These are phyloP conservation scores for Cyphomyrmex costatus DNA, from an alignment of 1,140 invertebrate species.

Conservation along the genomic window DNA sequence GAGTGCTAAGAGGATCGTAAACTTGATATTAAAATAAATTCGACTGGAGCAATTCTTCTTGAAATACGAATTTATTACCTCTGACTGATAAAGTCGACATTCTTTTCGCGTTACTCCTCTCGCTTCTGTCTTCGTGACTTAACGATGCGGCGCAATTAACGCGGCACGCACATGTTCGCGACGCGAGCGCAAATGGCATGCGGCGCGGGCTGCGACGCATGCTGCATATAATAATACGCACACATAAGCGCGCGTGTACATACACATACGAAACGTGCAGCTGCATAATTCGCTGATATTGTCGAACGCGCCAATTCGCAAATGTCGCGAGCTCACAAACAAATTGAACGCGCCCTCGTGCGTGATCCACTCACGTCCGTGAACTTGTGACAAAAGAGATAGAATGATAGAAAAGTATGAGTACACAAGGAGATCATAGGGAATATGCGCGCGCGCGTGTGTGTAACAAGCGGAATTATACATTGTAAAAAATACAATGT, in stretches of 20 bases:
- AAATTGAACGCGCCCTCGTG: constrained; percentile 40
- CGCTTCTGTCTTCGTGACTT: constrained; percentile 30
- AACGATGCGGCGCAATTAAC: constrained; percentile 54
- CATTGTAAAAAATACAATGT: too few relatives aligned
- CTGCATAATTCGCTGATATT: constrained; percentile 72
- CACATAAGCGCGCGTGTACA: not conserved
- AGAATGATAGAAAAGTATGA: constrained; percentile 11
- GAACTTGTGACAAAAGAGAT: constrained; percentile 47
- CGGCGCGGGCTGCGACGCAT: constrained; percentile 51
- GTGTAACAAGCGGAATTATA: not conserved
- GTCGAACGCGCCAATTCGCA: constrained; percentile 51
- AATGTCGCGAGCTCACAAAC: constrained; percentile 39
- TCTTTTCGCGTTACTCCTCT: constrained; percentile 13
- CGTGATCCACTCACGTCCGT: constrained; percentile 40
- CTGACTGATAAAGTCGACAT: constrained; percentile 13
- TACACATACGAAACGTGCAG: constrained; percentile 66
- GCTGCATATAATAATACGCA: constrained; percentile 70
- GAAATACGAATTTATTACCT: constrained; percentile 29
- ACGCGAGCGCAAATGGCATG: constrained; percentile 44
- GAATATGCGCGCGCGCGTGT: not conserved
- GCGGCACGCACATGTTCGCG: constrained; percentile 44
- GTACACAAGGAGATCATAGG: not conserved
- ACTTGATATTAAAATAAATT: constrained; percentile 27
- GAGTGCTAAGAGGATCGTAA: not conserved
- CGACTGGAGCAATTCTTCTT: not conserved